These are phyloP conservation scores for Leptura quadrifasciata DNA, from an alignment of 2,888 invertebrate genomes.

Conservation along the genomic window DNA sequence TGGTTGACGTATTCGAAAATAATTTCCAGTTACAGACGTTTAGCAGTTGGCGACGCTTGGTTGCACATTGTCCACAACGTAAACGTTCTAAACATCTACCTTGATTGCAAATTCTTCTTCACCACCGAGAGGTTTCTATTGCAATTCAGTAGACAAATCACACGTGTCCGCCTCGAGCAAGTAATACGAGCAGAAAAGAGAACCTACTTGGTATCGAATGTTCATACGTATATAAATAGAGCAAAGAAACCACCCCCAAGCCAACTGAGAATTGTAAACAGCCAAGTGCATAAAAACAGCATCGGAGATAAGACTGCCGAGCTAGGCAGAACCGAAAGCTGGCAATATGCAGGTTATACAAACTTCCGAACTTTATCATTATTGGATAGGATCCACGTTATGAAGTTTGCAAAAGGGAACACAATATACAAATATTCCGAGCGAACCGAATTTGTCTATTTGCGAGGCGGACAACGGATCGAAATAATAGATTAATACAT, in stretches of 20 bases:
- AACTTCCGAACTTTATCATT: constrained; percentile 8
- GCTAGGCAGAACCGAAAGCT: background rate
- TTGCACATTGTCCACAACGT: background rate
- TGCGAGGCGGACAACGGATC: constrained; percentile 8
- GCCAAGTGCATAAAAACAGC: background rate
- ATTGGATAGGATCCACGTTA: constrained; percentile 4
- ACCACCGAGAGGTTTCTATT: background rate
- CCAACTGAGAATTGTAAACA: background rate
- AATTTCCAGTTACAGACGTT: too few relatives aligned
- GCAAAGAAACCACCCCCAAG: background rate
- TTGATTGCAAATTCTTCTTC: background rate
- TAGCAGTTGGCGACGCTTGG: background rate
- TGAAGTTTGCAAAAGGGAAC: constrained; percentile 13
- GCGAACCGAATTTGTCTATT: constrained; percentile 8
- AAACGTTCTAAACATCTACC: background rate
- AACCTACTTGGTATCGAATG: background rate
- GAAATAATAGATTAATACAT: constrained; percentile 7
- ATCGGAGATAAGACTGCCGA: constrained; percentile 1
- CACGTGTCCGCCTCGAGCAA: background rate
- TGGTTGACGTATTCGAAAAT: too few relatives aligned
- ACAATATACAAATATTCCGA: background rate
- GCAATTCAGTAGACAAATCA: background rate
- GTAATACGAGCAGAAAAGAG: background rate
- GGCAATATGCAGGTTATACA: background rate
- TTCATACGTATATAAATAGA: background rate